A percentile compares a stretch with the other conserved stretches of the same genome.
These are phyloP conservation scores for Myotis vivesi DNA, from an alignment of 2,797 vertebrate species.

Conservation along the genomic window DNA sequence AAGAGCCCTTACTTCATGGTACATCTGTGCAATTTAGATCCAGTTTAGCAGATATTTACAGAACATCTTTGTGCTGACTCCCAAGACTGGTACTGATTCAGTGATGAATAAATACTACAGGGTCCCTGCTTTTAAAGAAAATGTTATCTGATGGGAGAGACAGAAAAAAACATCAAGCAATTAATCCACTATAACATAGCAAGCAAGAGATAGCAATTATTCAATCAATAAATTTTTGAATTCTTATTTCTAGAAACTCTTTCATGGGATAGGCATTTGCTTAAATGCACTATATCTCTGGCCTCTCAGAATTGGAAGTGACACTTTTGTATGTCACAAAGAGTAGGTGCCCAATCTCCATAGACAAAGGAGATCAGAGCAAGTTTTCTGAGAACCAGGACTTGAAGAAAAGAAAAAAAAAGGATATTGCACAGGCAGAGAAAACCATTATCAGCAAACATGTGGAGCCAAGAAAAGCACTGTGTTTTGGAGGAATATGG, in stretches of 20 bases:
- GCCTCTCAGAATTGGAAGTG: neutral
- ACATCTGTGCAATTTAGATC: constrained; percentile 8
- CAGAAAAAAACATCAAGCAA: constrained; percentile 5
- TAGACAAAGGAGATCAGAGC: neutral
- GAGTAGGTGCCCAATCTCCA: neutral
- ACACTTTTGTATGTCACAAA: neutral
- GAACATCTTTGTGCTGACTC: constrained; percentile 22
- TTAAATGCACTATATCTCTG: neutral
- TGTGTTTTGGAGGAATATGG: neutral
- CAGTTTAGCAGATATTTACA: constrained; percentile 12
- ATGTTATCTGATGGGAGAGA: neutral
- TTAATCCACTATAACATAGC: neutral
- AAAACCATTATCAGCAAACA: neutral
- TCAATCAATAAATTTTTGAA: neutral
- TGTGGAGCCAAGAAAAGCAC: neutral
- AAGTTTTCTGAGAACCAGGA: neutral
- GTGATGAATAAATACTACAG: neutral
- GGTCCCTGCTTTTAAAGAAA: neutral
- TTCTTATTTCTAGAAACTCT: constrained; percentile 5
- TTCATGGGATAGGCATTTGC: neutral
- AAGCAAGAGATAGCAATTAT: neutral
- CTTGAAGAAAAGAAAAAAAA: neutral
- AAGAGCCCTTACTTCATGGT: constrained; percentile 21
- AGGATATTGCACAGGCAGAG: neutral
- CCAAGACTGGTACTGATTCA: neutral